Evolutionary conservation across 2,113 vertebrate genomes (phyloP), one percentile per base, ranked within the genome.

Genomic region (Uropsilus gracilis): DNA sequence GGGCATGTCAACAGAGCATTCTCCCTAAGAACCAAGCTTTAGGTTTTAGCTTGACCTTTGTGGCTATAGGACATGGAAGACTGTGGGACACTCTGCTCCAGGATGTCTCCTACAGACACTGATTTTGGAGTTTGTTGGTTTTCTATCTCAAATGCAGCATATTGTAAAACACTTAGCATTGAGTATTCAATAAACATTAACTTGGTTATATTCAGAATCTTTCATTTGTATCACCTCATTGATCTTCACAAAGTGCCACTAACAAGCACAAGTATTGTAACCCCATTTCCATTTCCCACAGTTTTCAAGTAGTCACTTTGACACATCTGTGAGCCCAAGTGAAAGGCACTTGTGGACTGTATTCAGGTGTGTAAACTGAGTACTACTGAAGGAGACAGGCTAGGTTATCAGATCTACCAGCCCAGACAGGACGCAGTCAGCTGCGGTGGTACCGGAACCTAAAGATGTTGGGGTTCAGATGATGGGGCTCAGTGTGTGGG

Each of bases 141-240:
- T 86, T 46, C 30, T 42, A 48, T 50, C 71, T 83, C 61, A 48
- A 22, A 39, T 68, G 37, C 20, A 10, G 50, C 39, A 30, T 28
- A 42, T 63, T 34, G 46, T 57, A 55, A 90, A 90, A 39, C 24
- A 81, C 20, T 32, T 86, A 34, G 59, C 37, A 37, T 76, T 64
- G 2, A 2, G 7, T 50, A 0, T 80, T 84, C 4, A 68, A 32
- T n/a, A 69, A 77, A 61, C 28, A 9, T 32, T 83, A 32, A 28
- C 39, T 94, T 71, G 71, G 81, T 82, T 83, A 50, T 66, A 53
- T 76, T 87, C 32, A 69, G 28, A 80, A 37, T 75, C 64, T 82
- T 84, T 50, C 50, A 34, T 50, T 50, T 77, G 4, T 20, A n/a
- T 69, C 10, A 10, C 37, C 55, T 39, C 57, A 48, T 80, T 42